Evolutionary conservation across 1,140 invertebrate species (phyloP), one percentile per base, ranked within the genome.

Genomic region (Lordiphosa mommai): DNA sequence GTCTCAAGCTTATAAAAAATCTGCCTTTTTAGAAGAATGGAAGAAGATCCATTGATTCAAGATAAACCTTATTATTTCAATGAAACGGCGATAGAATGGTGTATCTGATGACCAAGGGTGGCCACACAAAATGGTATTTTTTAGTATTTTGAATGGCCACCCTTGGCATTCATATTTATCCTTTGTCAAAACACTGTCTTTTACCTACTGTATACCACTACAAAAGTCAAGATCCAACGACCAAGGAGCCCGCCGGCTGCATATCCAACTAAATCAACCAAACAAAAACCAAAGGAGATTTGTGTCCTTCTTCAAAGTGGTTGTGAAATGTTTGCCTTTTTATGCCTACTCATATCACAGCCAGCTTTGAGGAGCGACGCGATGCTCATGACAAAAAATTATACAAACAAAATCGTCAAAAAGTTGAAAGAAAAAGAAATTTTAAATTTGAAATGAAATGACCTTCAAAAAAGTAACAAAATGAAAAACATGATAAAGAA

Each of bases 361-460:
- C 93, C 93, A 94, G 93, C 93, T 94, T 94, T 94, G 93, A 94
- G 94, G 93, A 94, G 93, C 93, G 93, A 84, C 89, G 91, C 89
- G 89, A 80, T 90, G 79, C 77, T 84, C 77, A 77, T 32, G 36
- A 51, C 71, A 52, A 72, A 48, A 60, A 46, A 20, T n/a, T n/a
- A n/a, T n/a, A n/a, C 49, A 27, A 38, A 10, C 5, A 32, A 51
- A 47, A 46, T 43, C n/a, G n/a, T n/a, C 6, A 32, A 49, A 13
- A 36, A 20, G 4, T 37, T 47, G 10, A n/a, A 37, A 37, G 82
- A 87, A 67, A 60, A 27, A 27, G 37, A n/a, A n/a, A n/a, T 36
- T 17, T 14, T 40, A 49, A 36, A 30, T 1, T 30, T 0, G 10
- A 44, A 44, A 8, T 5, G 29, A 12, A 30, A n/a, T 17, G n/a